Conservation (phyloP, 2,113 vertebrate genomes). For the Alethe diademata region DNA sequence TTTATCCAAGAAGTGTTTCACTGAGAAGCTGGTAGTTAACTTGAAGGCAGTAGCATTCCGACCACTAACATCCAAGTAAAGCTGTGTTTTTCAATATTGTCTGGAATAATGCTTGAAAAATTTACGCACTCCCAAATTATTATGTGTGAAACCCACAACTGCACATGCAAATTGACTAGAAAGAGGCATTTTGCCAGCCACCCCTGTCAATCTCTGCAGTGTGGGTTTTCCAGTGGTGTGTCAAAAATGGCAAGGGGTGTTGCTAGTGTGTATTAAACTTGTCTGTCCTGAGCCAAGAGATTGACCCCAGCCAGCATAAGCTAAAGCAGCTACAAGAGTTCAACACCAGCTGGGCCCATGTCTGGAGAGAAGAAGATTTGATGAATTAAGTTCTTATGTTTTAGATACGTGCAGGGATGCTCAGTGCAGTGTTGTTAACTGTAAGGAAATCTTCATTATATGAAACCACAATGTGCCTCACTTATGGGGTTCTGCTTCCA, state of each 20-base stretch:
- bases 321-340: conserved; percentile 3
- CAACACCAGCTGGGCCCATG: conserved; percentile 8
- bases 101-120: conserved; percentile 39
- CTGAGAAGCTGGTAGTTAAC: neutral
- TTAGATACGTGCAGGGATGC: neutral
- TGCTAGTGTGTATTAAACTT: neutral
- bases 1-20: neutral
- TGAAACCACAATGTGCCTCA: neutral
- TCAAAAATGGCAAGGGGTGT: conserved; percentile 45
- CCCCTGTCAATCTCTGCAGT: conserved; percentile 3
- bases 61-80: neutral
- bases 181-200: conserved; percentile 24
- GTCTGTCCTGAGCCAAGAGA: conserved; percentile 23
- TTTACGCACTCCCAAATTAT: conserved; percentile 35
- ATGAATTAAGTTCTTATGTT: neutral
- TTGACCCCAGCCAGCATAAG: conserved; percentile 9
- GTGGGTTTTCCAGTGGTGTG: conserved; percentile 52
- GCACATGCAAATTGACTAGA: conserved; percentile 50
- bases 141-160: conserved; percentile 63
- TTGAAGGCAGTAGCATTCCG: conserved; percentile 16
- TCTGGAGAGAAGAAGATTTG: neutral
- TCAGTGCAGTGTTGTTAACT: neutral
- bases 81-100: conserved; percentile 38
- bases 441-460: neutral
- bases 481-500: neutral